Percentiles rank a stretch among this genome's conserved stretches.
Conservation (phyloP, 2,113 vertebrate species). For the Odocoileus hemionus region DNA sequence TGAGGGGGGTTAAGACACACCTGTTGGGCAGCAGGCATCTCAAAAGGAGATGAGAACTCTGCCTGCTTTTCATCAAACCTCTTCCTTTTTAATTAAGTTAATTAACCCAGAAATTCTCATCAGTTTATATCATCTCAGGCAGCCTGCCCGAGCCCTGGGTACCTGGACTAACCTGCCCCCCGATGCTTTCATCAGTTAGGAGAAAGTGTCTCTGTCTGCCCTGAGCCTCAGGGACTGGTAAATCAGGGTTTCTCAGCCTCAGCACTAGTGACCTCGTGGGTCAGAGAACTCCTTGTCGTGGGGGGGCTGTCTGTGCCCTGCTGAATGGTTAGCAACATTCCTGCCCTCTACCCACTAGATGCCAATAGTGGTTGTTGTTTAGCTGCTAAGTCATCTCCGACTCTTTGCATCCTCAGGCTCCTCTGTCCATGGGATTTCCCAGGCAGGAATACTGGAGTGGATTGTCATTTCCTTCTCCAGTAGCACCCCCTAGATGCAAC, state of each 20-base stretch:
- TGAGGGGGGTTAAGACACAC: not conserved
- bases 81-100: slow-evolving; percentile 41
- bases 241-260: not conserved
- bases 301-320: too few relatives aligned
- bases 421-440: not conserved
- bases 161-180: not conserved
- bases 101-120: slow-evolving; percentile 50
- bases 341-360: not conserved
- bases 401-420: not conserved
- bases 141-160: not conserved
- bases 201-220: not conserved
- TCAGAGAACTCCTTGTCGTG: not conserved
- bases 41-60: slow-evolving; percentile 32
- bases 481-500: not conserved
- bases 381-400: not conserved
- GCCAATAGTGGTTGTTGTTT: not conserved
- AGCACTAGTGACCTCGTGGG: not conserved
- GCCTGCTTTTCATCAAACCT: slow-evolving; percentile 24
- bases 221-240: not conserved
- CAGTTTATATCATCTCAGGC: not conserved
- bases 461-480: not conserved
- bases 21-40: not conserved
- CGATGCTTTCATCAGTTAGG: not conserved
- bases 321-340: not conserved
- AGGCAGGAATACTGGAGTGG: not conserved